Percentiles rank a stretch among this genome's conserved stretches.
These are phyloP conservation scores for Agelas oroides DNA, from an alignment of 37 sponge, comb jelly and placozoan species.

Conservation along the genomic window DNA sequence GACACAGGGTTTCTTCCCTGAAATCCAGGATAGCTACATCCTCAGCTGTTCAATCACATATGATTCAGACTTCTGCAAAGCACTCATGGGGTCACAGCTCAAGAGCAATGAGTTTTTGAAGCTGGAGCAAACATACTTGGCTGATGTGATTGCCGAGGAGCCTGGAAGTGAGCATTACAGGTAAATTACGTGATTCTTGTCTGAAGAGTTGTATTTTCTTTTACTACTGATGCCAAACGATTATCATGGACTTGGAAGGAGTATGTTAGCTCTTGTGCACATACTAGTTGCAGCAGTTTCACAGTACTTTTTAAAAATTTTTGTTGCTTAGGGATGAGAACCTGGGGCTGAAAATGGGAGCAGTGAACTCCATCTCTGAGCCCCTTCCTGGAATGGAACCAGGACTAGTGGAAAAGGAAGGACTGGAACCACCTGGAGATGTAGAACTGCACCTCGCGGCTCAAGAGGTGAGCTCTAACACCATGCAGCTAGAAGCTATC, in stretches of 20 bases:
- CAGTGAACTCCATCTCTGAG: not conserved
- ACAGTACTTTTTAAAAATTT: too few relatives aligned
- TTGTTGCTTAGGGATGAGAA: not conserved
- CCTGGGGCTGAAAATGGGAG: not conserved
- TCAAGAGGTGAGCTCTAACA: too few relatives aligned
- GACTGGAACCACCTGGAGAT: too few relatives aligned
- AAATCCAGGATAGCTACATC: constrained; percentile 67
- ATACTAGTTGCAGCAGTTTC: too few relatives aligned
- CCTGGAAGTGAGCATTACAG: constrained; percentile 58
- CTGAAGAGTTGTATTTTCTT: too few relatives aligned
- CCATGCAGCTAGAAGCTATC: too few relatives aligned
- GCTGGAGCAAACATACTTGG: constrained; percentile 73
- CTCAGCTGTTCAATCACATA: constrained; percentile 49
- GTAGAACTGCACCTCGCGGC: too few relatives aligned
- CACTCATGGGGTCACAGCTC: constrained; percentile 65
- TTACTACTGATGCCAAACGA: too few relatives aligned
- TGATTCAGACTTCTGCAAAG: constrained; percentile 61
- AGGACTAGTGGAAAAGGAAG: too few relatives aligned
- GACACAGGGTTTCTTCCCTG: constrained; percentile 82
- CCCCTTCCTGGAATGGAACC: too few relatives aligned
- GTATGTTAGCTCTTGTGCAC: too few relatives aligned
- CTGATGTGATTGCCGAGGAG: constrained; percentile 80
- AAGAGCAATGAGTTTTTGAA: constrained; percentile 69
- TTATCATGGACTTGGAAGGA: not conserved
- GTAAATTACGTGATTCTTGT: not conserved